Conservation (phyloP, 2,888 invertebrate species). For the Scaptomyza caliginosa region DNA sequence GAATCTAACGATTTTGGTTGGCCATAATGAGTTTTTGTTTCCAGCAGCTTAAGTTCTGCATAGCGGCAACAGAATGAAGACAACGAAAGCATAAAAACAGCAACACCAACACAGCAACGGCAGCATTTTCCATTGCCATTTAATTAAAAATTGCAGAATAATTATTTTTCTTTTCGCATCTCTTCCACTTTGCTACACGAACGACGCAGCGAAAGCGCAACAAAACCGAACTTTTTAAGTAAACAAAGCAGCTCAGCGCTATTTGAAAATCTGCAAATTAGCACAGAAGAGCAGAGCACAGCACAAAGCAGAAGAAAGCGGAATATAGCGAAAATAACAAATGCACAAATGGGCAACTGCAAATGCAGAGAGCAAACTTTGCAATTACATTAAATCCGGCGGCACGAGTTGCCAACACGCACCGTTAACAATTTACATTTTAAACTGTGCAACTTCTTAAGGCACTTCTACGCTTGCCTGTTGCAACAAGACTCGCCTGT, state of each 20-base stretch:
- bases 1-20: constrained; percentile 67
- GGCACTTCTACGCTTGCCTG: constrained; percentile 3
- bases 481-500: constrained; percentile 24
- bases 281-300: constrained; percentile 59
- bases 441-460: constrained; percentile 10
- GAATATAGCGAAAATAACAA: constrained; percentile 1
- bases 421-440: constrained; percentile 70
- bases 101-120: constrained; percentile 39
- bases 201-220: constrained; percentile 17
- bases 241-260: constrained; percentile 64
- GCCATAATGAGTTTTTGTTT: constrained; percentile 78
- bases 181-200: constrained; percentile 29
- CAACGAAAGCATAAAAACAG: constrained; percentile 36
- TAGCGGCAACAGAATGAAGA: constrained; percentile 41
- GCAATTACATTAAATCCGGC: constrained; percentile 75
- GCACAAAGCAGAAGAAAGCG: constrained; percentile 28
- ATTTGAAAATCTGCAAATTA: constrained; percentile 74
- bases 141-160: constrained; percentile 80
- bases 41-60: constrained; percentile 72
- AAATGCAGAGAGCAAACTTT: constrained; percentile 61
- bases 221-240: constrained; percentile 50
- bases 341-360: constrained; percentile 30
- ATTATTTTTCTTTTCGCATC: constrained; percentile 72
- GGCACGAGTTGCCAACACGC: constrained; percentile 58
- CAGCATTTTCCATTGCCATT: constrained; percentile 74